Evolutionary conservation across 2,888 invertebrate genomes (phyloP).

Genomic region (Netelia fuscicornis): DNA sequence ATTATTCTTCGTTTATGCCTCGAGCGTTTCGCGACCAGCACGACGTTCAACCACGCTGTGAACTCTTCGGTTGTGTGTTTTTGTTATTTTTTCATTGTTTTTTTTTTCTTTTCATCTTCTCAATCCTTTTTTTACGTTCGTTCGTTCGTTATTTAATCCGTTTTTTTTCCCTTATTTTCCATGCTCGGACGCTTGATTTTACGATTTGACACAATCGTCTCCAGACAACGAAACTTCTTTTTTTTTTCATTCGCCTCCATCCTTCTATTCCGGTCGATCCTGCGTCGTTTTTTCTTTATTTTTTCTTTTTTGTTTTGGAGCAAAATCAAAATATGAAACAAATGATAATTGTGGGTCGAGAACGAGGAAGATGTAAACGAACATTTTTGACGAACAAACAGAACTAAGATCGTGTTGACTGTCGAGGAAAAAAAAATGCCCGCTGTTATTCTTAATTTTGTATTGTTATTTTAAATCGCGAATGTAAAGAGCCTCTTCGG

Average conservation of each 20-base stretch:
- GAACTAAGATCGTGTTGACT: neutral
- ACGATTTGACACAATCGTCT: neutral
- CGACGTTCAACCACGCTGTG: constrained; percentile 60
- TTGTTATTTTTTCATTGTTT: constrained; percentile 3
- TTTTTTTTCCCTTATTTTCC: constrained; percentile 3
- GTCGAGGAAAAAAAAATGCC: neutral
- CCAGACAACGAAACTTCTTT: too few relatives aligned
- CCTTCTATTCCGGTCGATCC: constrained; percentile 1
- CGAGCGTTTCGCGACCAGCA: constrained; percentile 70
- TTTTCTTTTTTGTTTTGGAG: too few relatives aligned
- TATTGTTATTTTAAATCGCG: constrained; percentile 12
- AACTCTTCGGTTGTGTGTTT: constrained; percentile 48
- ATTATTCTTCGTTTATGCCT: constrained; percentile 42
- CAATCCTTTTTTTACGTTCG: neutral
- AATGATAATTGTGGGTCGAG: too few relatives aligned
- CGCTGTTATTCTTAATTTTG: neutral
- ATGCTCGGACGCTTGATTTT: neutral
- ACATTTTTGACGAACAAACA: constrained; percentile 2
- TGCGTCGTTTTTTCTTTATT: neutral
- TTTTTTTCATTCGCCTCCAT: too few relatives aligned
- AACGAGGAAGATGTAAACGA: neutral
- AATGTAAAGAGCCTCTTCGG: constrained; percentile 38
- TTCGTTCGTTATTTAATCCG: constrained; percentile 23
- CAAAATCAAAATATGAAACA: neutral
- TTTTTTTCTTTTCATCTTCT: neutral